A percentile compares a stretch with the other conserved stretches of the same genome.
Evolutionary conservation across 2,888 invertebrate genomes (phyloP).

Genomic region (Mimachlamys varia): DNA sequence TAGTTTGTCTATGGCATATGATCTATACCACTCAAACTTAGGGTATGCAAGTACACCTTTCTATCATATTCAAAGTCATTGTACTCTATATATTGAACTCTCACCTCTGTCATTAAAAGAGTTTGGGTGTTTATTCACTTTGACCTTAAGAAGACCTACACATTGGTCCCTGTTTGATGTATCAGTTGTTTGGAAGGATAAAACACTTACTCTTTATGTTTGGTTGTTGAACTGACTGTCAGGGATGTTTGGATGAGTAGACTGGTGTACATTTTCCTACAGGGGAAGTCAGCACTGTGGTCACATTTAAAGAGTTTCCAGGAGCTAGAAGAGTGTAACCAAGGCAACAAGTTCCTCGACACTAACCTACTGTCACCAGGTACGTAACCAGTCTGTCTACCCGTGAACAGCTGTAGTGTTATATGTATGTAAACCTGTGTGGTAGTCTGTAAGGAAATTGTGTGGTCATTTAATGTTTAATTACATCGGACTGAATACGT

Average conservation of each 20-base stretch:
- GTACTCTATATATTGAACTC: no score
- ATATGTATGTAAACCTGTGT: background rate
- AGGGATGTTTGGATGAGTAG: background rate
- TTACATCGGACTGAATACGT: background rate
- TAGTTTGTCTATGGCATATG: no score
- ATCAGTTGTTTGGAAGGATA: no score
- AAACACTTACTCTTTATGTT: background rate
- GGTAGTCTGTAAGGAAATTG: background rate
- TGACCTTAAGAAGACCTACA: no score
- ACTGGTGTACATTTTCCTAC: constrained; percentile 51
- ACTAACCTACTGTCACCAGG: constrained; percentile 85
- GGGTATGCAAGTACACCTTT: no score
- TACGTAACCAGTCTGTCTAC: background rate
- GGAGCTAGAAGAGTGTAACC: constrained; percentile 86
- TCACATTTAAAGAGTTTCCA: constrained; percentile 95
- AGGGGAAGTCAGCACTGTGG: constrained; percentile 98
- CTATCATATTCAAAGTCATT: no score
- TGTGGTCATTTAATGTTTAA: no score
- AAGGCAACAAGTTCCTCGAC: constrained; percentile 84
- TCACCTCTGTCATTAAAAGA: background rate
- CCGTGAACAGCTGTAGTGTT: background rate
- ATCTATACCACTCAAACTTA: no score
- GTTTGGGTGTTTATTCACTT: no score
- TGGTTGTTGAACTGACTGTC: background rate
- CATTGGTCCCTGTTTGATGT: no score